These are phyloP conservation scores for Nerophis ophidion DNA, from an alignment of 2,113 vertebrate genomes.

Conservation along the genomic window DNA sequence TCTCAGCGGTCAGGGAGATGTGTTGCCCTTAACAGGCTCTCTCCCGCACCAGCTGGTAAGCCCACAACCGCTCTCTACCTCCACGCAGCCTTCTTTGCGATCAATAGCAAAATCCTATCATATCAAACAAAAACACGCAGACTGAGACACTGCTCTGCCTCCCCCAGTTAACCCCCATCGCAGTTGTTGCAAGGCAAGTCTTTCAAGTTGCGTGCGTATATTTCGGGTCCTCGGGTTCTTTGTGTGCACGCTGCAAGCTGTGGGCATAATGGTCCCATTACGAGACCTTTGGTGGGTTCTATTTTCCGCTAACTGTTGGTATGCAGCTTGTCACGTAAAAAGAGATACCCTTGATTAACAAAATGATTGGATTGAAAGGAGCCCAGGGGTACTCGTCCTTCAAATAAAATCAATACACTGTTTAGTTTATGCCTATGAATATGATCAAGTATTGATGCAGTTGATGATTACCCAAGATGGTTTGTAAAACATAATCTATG, in stretches of 20 bases:
- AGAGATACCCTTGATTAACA: conserved; percentile 17
- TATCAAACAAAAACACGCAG: conserved; percentile 66
- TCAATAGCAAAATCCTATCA: conserved; percentile 63
- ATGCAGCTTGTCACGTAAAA: conserved; percentile 43
- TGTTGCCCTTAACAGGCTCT: conserved; percentile 57
- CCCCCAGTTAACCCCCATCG: conserved; percentile 67
- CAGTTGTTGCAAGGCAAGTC: conserved; percentile 64
- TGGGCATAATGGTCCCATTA: conserved; percentile 63
- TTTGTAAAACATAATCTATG: too few relatives aligned
- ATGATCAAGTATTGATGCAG: too few relatives aligned
- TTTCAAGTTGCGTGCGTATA: conserved; percentile 67
- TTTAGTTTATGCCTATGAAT: too few relatives aligned
- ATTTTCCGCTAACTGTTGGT: conserved; percentile 24
- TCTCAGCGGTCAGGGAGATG: conserved; percentile 63
- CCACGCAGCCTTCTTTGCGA: conserved; percentile 60
- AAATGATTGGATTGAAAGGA: conserved; percentile 30
- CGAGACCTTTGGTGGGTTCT: conserved; percentile 28
- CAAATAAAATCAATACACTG: background rate
- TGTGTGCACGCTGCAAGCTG: conserved; percentile 57
- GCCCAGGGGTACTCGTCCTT: conserved; percentile 8
- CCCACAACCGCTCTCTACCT: conserved; percentile 58
- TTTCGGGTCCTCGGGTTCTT: conserved; percentile 66
- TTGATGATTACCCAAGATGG: too few relatives aligned
- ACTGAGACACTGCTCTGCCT: conserved; percentile 61
- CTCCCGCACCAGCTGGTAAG: conserved; percentile 66